phyloP scores from a whole-genome alignment of 2,888 invertebrate genomes.

The Marasmarcha lunaedactyla region DNA sequence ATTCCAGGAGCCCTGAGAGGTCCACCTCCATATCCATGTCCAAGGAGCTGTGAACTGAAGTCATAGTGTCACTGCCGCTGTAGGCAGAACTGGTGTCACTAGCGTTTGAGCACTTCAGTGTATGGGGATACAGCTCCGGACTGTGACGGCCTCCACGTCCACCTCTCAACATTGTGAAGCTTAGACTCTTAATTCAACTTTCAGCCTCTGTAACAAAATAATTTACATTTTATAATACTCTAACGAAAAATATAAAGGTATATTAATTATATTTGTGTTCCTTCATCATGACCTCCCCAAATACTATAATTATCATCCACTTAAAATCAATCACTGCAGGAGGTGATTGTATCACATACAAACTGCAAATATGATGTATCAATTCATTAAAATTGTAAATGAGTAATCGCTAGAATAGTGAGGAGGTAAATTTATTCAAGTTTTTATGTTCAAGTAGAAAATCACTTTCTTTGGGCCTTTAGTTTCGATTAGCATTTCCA shows the following conservation, averaged over 20 bases:
- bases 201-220: conserved; percentile 45
- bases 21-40: conserved; percentile 88
- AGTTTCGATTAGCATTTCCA: neutral
- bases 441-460: no score
- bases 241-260: no score
- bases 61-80: conserved; percentile 96
- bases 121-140: conserved; percentile 88
- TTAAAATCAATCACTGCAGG: no score
- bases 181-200: conserved; percentile 31
- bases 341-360: no score
- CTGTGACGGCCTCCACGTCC: conserved; percentile 70
- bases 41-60: conserved; percentile 87
- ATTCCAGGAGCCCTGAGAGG: conserved; percentile 93
- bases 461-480: no score
- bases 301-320: no score
- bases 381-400: no score
- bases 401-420: no score
- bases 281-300: no score
- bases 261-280: no score
- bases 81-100: conserved; percentile 97
- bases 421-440: no score
- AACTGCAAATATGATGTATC: no score
- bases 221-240: conserved; percentile 2
- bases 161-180: conserved; percentile 70
- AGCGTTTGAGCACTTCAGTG: conserved; percentile 79